Percentiles rank a stretch among this genome's conserved stretches.
These are phyloP conservation scores for Idris sp. DNA, from an alignment of 1,140 invertebrate genomes.

Conservation along the genomic window DNA sequence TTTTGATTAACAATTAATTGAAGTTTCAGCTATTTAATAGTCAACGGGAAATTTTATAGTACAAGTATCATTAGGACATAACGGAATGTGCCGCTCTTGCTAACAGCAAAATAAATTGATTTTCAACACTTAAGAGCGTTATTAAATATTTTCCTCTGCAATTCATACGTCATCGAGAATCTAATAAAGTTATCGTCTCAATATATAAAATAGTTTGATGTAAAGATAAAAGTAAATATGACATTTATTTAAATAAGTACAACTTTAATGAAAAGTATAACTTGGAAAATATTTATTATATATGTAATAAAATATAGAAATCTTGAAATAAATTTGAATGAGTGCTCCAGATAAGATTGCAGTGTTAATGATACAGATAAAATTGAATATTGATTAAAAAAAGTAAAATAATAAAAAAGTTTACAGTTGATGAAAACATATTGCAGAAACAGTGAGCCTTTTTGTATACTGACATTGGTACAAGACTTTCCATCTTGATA, in stretches of 20 bases:
- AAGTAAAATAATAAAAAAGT: too few species aligned
- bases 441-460: slow-evolving; percentile 27
- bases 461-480: slow-evolving; percentile 20
- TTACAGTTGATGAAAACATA: slow-evolving; percentile 9
- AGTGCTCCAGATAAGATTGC: slow-evolving; percentile 20
- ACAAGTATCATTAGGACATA: slow-evolving; percentile 58
- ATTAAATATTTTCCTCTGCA: slow-evolving; percentile 33
- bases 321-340: too few species aligned
- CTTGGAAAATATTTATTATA: too few species aligned
- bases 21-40: slow-evolving; percentile 30
- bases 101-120: slow-evolving; percentile 46
- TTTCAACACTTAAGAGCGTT: slow-evolving; percentile 42
- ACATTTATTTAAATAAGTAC: too few species aligned
- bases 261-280: too few species aligned
- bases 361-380: slow-evolving; percentile 30
- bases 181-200: slow-evolving; percentile 20
- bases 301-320: too few species aligned
- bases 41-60: slow-evolving; percentile 31
- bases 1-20: slow-evolving; percentile 4
- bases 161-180: slow-evolving; percentile 21
- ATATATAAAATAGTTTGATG: too few species aligned
- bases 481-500: slow-evolving; percentile 64
- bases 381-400: slow-evolving; percentile 27
- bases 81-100: slow-evolving; percentile 55
- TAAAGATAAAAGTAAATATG: too few species aligned